These are phyloP conservation scores for Adelges cooleyi DNA, from an alignment of 1,140 invertebrate genomes.

Conservation along the genomic window DNA sequence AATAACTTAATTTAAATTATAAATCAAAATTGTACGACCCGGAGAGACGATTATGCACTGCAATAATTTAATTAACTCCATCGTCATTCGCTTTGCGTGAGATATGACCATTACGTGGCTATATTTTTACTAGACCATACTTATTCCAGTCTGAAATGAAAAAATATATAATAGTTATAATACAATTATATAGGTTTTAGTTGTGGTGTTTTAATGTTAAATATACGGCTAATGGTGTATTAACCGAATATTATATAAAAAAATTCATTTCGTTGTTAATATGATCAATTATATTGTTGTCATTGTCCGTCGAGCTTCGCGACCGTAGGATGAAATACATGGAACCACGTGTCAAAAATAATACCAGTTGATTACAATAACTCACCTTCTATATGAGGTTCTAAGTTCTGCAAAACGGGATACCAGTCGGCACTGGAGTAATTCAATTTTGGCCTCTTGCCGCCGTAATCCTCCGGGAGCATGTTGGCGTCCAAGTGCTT, in stretches of 20 bases:
- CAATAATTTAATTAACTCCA: neutral
- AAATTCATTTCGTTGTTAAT: no score
- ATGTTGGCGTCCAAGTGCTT: slow-evolving; percentile 51
- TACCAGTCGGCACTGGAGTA: slow-evolving; percentile 64
- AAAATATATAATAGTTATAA: neutral
- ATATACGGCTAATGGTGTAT: no score
- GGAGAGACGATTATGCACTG: neutral
- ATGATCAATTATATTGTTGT: no score
- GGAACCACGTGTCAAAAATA: neutral
- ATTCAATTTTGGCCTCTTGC: slow-evolving; percentile 57
- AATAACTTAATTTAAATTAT: neutral
- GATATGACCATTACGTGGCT: neutral
- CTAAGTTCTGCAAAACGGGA: slow-evolving; percentile 47
- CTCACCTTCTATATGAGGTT: slow-evolving; percentile 47
- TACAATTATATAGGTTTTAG: no score
- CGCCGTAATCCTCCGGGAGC: slow-evolving; percentile 62
- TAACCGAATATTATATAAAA: no score
- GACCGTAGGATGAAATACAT: no score
- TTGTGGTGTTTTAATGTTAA: no score
- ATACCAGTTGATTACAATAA: neutral
- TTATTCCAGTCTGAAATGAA: slow-evolving; percentile 18
- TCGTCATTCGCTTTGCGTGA: neutral
- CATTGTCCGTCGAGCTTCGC: no score
- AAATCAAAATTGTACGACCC: neutral
- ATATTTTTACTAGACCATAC: neutral